Percentiles rank a stretch among this genome's conserved stretches.
phyloP scores from a whole-genome alignment of 2,888 invertebrate genomes.

The Lordiphosa andalusiaca region DNA sequence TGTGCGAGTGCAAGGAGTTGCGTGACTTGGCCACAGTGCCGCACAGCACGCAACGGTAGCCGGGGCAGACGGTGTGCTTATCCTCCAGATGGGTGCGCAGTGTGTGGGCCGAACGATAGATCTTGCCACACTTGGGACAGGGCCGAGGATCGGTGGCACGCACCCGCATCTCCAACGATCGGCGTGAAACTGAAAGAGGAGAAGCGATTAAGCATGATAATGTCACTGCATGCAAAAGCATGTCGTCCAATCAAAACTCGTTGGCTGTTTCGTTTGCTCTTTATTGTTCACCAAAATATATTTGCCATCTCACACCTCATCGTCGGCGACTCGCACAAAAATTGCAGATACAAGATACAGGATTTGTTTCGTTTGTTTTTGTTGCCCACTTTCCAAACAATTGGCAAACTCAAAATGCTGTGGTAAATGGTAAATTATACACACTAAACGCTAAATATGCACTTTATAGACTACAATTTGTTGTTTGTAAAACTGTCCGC shows the following conservation, averaged over 20 bases:
- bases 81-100: conserved; percentile 94
- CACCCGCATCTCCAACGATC: conserved; percentile 92
- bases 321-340: conserved; percentile 52
- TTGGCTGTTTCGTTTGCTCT: conserved; percentile 57
- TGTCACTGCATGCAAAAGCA: too few species aligned
- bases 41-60: conserved; percentile 94
- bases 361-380: not conserved
- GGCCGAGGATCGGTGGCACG: conserved; percentile 95
- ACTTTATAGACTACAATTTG: conserved; percentile 51
- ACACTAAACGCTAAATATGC: conserved; percentile 28
- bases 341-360: conserved; percentile 57
- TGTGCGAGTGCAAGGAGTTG: conserved; percentile 95
- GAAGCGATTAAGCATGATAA: too few species aligned
- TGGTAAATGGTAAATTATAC: conserved; percentile 37
- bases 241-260: conserved; percentile 32
- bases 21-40: conserved; percentile 96
- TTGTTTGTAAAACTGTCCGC: conserved; percentile 62
- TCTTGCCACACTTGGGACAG: conserved; percentile 95
- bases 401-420: conserved; percentile 58
- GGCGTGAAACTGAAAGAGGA: conserved; percentile 84
- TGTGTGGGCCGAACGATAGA: conserved; percentile 94
- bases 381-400: conserved; percentile 42
- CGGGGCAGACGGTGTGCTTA: conserved; percentile 95
- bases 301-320: conserved; percentile 48
- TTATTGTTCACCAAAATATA: conserved; percentile 70